These are phyloP conservation scores for Drosophila kuntzei DNA, from an alignment of 2,888 invertebrate species.

Conservation along the genomic window DNA sequence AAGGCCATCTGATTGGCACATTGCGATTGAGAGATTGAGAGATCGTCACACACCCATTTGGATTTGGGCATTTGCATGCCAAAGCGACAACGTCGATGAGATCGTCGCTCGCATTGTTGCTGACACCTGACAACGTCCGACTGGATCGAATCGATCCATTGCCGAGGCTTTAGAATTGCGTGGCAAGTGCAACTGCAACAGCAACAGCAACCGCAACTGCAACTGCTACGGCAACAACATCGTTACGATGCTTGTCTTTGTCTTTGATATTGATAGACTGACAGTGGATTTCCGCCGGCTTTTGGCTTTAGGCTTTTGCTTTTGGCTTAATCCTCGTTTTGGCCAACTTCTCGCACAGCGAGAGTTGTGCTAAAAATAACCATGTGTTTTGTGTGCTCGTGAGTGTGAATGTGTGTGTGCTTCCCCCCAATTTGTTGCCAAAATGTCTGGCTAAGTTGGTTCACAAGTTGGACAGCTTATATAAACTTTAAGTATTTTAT, in stretches of 20 bases:
- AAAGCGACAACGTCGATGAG: constrained; percentile 54
- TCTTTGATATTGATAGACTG: constrained; percentile 72
- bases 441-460: constrained; percentile 63
- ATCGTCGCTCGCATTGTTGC: constrained; percentile 70
- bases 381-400: neutral
- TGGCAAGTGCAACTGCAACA: constrained; percentile 68
- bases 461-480: constrained; percentile 52
- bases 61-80: constrained; percentile 68
- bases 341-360: constrained; percentile 22
- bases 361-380: constrained; percentile 44
- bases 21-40: constrained; percentile 72
- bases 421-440: constrained; percentile 59
- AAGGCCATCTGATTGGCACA: constrained; percentile 73
- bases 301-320: constrained; percentile 18
- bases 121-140: constrained; percentile 75
- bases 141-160: constrained; percentile 2
- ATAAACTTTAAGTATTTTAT: constrained; percentile 78
- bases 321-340: constrained; percentile 12
- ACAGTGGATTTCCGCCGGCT: constrained; percentile 77
- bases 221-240: constrained; percentile 13
- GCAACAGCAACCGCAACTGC: constrained; percentile 14
- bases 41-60: constrained; percentile 63
- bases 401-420: constrained; percentile 17
- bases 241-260: constrained; percentile 64
- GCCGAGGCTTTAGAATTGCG: constrained; percentile 61